Evolutionary conservation across 2,888 invertebrate species (phyloP), one percentile per base, ranked within the genome.

Genomic region (Eilema depressum): DNA sequence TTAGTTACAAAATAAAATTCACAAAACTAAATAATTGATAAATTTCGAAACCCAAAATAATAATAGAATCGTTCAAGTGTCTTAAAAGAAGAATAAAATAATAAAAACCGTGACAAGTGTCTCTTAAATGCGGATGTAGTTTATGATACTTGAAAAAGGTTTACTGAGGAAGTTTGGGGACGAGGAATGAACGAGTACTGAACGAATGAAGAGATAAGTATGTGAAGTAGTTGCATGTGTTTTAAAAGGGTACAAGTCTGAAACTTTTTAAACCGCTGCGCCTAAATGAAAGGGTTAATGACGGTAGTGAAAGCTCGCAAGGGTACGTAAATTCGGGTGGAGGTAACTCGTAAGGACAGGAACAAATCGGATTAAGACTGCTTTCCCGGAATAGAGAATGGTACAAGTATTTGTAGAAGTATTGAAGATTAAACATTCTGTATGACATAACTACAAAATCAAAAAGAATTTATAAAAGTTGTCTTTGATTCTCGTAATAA

Each of bases 171-270:
- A 47, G 47, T 47, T 47, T 47, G 20, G 8, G 20, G 2, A 53
- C 53, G 14, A 20, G n/a, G 10, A 47, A 47, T 47, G 53, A 53
- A 53, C n/a, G 53, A 53, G 10, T 53, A 53, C 47, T 47, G 53
- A n/a, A 53, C n/a, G 53, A 53, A 53, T 53, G 53, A 53, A 53
- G n/a, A 53, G 10, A n/a, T n/a, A 53, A 53, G 47, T 47, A 47
- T 47, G 47, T 7, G 47, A 47, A 47, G n/a, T 53, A 53, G 53
- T 53, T 53, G 53, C 7, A 53, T n/a, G 53, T 53, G 53, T 53
- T 53, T n/a, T 53, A 53, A 53, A 53, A n/a, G 1, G 53, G 53
- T n/a, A n/a, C 20, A 53, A 53, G 53, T 53, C n/a, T 47, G 47
- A 47, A 53, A n/a, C 53, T 2, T 10, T 10, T 53, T 20, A 20